Conservation (phyloP, 2,113 vertebrate genomes). For the Passer domesticus region DNA sequence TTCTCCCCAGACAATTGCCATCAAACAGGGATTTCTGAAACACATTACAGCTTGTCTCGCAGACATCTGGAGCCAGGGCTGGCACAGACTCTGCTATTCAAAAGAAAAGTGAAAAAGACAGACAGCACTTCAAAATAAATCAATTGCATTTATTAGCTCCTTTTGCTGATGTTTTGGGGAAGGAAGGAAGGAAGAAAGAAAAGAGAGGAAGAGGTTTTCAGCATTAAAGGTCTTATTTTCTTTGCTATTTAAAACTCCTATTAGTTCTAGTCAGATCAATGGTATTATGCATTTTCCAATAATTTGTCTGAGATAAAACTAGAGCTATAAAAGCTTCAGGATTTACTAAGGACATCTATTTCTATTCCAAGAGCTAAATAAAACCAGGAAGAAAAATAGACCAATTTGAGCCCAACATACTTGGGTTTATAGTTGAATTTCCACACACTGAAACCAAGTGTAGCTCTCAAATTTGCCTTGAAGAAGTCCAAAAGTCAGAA, state of each 20-base stretch:
- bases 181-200: conserved; percentile 9
- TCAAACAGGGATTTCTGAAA: conserved; percentile 66
- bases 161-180: conserved; percentile 66
- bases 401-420: not conserved
- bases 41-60: conserved; percentile 54
- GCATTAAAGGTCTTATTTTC: conserved; percentile 53
- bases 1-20: conserved; percentile 59
- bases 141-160: conserved; percentile 72
- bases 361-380: conserved; percentile 27
- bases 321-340: conserved; percentile 45
- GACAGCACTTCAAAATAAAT: conserved; percentile 73
- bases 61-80: conserved; percentile 75
- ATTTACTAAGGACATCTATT: conserved; percentile 42
- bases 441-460: not conserved
- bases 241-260: conserved; percentile 60
- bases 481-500: conserved; percentile 20
- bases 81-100: conserved; percentile 34
- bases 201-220: conserved; percentile 45
- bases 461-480: not conserved
- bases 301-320: conserved; percentile 50
- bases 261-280: conserved; percentile 72
- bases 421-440: not conserved
- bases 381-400: conserved; percentile 8
- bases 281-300: conserved; percentile 61
- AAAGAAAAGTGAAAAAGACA: conserved; percentile 68